Percentiles rank a stretch among this genome's conserved stretches.
Conservation (phyloP, 1,140 invertebrate species). For the Drosophila jambulina region DNA sequence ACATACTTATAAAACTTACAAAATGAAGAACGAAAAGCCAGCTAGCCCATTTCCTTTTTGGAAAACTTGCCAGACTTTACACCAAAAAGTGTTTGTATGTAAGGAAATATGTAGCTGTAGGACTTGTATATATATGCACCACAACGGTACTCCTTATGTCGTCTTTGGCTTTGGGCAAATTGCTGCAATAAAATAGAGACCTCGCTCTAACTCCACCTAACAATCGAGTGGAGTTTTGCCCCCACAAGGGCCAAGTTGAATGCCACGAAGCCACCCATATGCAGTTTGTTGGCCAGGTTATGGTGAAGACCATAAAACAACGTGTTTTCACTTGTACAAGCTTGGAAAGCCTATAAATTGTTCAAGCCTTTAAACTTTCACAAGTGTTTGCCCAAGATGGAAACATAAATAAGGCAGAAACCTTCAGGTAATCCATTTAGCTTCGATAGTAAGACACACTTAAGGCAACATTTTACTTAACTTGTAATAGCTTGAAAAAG, state of each 20-base stretch:
- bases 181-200: constrained; percentile 35
- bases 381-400: neutral
- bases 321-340: constrained; percentile 5
- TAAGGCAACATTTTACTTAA: neutral
- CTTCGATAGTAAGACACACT: neutral
- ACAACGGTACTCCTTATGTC: constrained; percentile 11
- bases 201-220: constrained; percentile 35
- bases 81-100: constrained; percentile 25
- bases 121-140: constrained; percentile 9
- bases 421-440: neutral
- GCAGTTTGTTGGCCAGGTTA: constrained; percentile 10
- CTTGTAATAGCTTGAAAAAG: neutral
- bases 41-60: constrained; percentile 58
- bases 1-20: constrained; percentile 38
- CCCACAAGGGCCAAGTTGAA: neutral
- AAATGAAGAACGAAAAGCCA: constrained; percentile 45
- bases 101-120: neutral
- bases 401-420: neutral
- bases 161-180: constrained; percentile 41
- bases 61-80: constrained; percentile 59
- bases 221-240: constrained; percentile 24
- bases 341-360: constrained; percentile 4
- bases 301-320: neutral
- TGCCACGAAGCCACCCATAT: constrained; percentile 20
- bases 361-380: constrained; percentile 2